Percentiles rank a stretch among this genome's conserved stretches.
Conservation (phyloP, 2,888 invertebrate genomes). For the Cataglyphis albicans region DNA sequence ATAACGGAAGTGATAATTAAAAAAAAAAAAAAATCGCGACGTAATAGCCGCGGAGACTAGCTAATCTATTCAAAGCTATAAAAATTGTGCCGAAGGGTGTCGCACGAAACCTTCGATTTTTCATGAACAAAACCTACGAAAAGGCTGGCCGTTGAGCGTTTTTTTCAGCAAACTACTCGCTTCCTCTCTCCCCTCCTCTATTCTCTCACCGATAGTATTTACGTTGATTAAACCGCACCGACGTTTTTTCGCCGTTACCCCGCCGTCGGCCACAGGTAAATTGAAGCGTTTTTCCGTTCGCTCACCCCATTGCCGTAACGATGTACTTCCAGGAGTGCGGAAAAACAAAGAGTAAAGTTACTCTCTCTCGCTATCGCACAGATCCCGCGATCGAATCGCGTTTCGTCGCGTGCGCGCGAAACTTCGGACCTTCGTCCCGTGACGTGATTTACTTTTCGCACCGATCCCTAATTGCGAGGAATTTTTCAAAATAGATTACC, state of each 20-base stretch:
- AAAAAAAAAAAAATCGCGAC: slow-evolving; percentile 46
- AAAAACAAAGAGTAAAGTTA: slow-evolving; percentile 48
- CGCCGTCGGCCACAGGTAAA: slow-evolving; percentile 49
- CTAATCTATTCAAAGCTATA: slow-evolving; percentile 44
- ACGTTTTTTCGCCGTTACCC: slow-evolving; percentile 53
- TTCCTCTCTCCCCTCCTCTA: background rate
- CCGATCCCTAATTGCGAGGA: slow-evolving; percentile 36
- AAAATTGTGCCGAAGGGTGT: slow-evolving; percentile 27
- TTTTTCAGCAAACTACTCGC: slow-evolving; percentile 27
- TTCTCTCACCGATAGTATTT: slow-evolving; percentile 41
- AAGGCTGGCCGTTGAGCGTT: background rate
- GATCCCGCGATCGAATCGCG: slow-evolving; percentile 1
- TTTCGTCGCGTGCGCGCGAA: slow-evolving; percentile 32
- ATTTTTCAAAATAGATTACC: slow-evolving; percentile 43
- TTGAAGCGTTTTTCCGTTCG: slow-evolving; percentile 54
- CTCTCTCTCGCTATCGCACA: slow-evolving; percentile 35
- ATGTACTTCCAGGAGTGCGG: slow-evolving; percentile 45
- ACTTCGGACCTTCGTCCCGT: slow-evolving; percentile 8
- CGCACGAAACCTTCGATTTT: slow-evolving; percentile 50
- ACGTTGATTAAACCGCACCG: slow-evolving; percentile 67
- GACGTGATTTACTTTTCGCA: slow-evolving; percentile 49
- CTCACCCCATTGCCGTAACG: slow-evolving; percentile 26
- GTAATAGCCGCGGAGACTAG: slow-evolving; percentile 5
- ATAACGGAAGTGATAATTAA: slow-evolving; percentile 56
- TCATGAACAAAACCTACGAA: slow-evolving; percentile 28